A percentile compares a stretch with the other conserved stretches of the same genome.
Evolutionary conservation across 2,113 vertebrate genomes (phyloP).

Genomic region (Dromas ardeola): DNA sequence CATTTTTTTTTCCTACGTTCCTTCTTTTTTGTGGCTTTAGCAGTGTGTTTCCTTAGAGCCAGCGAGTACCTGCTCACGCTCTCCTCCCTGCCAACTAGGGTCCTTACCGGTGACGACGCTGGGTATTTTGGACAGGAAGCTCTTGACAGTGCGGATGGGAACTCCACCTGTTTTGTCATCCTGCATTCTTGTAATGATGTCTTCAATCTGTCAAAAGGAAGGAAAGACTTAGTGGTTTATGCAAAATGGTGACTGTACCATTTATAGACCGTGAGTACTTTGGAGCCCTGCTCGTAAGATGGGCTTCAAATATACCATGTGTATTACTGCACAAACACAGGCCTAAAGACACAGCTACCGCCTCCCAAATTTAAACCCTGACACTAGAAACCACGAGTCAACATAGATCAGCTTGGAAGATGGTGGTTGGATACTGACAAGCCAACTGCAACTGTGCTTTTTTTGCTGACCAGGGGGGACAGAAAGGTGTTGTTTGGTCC

Average conservation of each 20-base stretch:
- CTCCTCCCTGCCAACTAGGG: not conserved
- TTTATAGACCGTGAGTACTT: not conserved
- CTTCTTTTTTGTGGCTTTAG: not conserved
- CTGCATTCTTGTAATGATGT: constrained; percentile 90
- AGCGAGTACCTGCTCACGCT: not conserved
- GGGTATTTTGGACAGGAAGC: constrained; percentile 97
- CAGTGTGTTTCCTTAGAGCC: not conserved
- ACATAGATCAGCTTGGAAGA: not conserved
- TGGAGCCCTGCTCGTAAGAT: not conserved
- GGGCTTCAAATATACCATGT: not conserved
- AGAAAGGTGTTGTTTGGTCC: not conserved
- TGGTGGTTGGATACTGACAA: not conserved
- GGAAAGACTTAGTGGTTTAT: not conserved
- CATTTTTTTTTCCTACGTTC: not conserved
- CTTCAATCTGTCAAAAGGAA: constrained; percentile 87
- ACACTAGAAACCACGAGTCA: not conserved
- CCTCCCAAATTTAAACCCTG: not conserved
- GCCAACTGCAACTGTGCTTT: not conserved
- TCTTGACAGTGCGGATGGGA: constrained; percentile 94
- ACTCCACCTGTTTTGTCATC: constrained; percentile 95
- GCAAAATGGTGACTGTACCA: not conserved
- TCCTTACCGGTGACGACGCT: constrained; percentile 91
- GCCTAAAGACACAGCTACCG: not conserved
- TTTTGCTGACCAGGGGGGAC: not conserved
- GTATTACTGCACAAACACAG: not conserved